phyloP scores from a whole-genome alignment of 30 jellyfish, hydroid and myxozoan genomes.

The Aurelia sp. region DNA sequence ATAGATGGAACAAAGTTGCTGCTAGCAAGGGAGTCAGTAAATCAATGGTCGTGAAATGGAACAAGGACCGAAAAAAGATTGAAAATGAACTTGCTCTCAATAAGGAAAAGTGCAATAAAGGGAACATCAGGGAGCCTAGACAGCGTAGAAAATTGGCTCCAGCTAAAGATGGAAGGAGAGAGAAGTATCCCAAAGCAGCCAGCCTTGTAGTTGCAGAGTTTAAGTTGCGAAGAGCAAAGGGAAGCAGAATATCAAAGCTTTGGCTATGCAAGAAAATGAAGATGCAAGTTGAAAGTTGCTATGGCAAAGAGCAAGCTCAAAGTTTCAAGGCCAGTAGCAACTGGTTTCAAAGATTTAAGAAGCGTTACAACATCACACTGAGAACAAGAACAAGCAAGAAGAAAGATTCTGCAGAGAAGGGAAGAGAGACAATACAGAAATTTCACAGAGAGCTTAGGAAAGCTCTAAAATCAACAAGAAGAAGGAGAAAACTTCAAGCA shows the following conservation, averaged over 20 bases:
- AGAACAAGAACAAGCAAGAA: background rate
- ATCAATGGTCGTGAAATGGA: slow-evolving; percentile 46
- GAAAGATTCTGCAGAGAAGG: background rate
- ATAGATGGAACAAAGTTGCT: slow-evolving; percentile 30
- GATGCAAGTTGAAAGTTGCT: slow-evolving; percentile 21
- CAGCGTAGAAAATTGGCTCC: slow-evolving; percentile 20
- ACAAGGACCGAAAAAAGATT: slow-evolving; percentile 37
- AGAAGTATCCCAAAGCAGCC: slow-evolving; percentile 28
- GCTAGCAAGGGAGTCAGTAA: slow-evolving; percentile 49
- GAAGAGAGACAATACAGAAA: background rate
- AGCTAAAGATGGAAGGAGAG: slow-evolving; percentile 4
- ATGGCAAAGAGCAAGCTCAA: slow-evolving; percentile 42
- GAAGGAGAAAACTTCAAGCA: slow-evolving; percentile 29
- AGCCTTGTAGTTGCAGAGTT: slow-evolving; percentile 47
- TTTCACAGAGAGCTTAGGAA: slow-evolving; percentile 3
- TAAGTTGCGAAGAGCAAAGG: slow-evolving; percentile 64
- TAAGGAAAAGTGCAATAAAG: slow-evolving; percentile 23
- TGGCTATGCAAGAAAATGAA: slow-evolving; percentile 46
- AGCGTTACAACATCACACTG: background rate
- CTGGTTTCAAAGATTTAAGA: slow-evolving; percentile 6
- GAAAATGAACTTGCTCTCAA: slow-evolving; percentile 38
- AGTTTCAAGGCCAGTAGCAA: slow-evolving; percentile 43
- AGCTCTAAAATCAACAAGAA: slow-evolving; percentile 14
- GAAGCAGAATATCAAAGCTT: slow-evolving; percentile 52
- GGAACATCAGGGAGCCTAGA: slow-evolving; percentile 40